Conservation (phyloP, 2,888 invertebrate genomes). For the Acleris literana region DNA sequence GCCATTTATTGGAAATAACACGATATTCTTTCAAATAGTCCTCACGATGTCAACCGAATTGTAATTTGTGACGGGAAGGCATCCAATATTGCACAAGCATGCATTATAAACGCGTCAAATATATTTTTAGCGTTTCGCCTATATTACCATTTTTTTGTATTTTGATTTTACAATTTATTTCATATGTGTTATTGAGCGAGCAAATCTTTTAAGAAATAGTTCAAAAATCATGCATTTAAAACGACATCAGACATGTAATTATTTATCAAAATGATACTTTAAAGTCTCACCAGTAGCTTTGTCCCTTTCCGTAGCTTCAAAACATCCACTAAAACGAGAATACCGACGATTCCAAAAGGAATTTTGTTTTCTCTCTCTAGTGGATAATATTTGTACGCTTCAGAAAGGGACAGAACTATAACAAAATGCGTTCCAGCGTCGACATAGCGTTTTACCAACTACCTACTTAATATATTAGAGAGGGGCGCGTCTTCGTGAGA, state of each 20-base stretch:
- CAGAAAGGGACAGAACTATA: no score
- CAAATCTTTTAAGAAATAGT: neutral
- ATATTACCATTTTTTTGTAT: slow-evolving; percentile 15
- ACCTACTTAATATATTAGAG: no score
- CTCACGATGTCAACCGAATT: slow-evolving; percentile 26
- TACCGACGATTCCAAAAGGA: no score
- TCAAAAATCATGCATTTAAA: neutral
- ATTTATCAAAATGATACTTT: slow-evolving; percentile 5
- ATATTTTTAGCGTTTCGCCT: slow-evolving; percentile 27
- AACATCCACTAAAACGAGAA: neutral
- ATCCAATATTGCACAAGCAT: slow-evolving; percentile 32
- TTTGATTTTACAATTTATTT: slow-evolving; percentile 5
- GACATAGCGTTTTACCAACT: no score
- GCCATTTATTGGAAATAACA: slow-evolving; percentile 29
- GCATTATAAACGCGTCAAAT: slow-evolving; percentile 17
- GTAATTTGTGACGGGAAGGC: slow-evolving; percentile 19
- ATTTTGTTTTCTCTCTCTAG: neutral
- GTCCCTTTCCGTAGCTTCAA: no score
- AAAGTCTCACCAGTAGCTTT: no score
- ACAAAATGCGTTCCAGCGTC: no score
- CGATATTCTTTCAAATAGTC: slow-evolving; percentile 23
- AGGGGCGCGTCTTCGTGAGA: no score
- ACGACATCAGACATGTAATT: neutral
- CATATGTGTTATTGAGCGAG: neutral
- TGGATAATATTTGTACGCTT: neutral